phyloP scores from a whole-genome alignment of 2,113 vertebrate genomes.

The Poeciliopsis turrubarensis region DNA sequence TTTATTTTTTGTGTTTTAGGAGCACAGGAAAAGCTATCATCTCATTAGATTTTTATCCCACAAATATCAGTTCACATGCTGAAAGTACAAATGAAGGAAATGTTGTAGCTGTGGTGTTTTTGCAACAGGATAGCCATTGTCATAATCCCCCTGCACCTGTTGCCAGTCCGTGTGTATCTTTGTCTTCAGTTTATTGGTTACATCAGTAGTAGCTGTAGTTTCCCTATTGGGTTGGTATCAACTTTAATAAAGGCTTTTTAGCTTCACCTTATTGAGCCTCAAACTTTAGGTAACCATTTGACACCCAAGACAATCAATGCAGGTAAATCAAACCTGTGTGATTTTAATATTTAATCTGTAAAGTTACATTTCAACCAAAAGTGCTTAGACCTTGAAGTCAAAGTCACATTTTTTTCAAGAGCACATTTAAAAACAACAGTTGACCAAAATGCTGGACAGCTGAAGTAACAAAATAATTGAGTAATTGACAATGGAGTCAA shows the following conservation, averaged over 20 bases:
- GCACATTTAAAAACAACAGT: too few species aligned
- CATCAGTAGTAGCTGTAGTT: conserved; percentile 6
- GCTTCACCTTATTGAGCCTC: background rate
- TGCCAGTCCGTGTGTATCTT: conserved; percentile 23
- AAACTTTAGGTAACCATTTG: background rate
- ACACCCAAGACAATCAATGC: too few species aligned
- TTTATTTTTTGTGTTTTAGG: background rate
- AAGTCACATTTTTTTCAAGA: too few species aligned
- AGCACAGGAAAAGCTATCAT: background rate
- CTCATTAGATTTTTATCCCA: conserved; percentile 14
- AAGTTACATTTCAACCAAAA: background rate
- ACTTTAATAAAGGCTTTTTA: conserved; percentile 7
- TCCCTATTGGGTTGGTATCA: too few species aligned
- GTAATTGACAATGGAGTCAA: background rate
- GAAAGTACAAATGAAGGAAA: background rate
- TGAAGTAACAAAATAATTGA: too few species aligned
- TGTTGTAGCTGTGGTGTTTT: background rate
- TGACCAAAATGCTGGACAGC: too few species aligned
- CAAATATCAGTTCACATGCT: conserved; percentile 4
- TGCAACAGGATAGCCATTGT: background rate
- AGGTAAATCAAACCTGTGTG: background rate
- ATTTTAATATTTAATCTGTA: background rate
- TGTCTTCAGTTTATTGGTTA: background rate
- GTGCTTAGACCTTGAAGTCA: too few species aligned
- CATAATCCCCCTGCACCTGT: conserved; percentile 41